A percentile compares a stretch with the other conserved stretches of the same genome.
These are phyloP conservation scores for Temnothorax rugatulus DNA, from an alignment of 2,888 invertebrate genomes.

Conservation along the genomic window DNA sequence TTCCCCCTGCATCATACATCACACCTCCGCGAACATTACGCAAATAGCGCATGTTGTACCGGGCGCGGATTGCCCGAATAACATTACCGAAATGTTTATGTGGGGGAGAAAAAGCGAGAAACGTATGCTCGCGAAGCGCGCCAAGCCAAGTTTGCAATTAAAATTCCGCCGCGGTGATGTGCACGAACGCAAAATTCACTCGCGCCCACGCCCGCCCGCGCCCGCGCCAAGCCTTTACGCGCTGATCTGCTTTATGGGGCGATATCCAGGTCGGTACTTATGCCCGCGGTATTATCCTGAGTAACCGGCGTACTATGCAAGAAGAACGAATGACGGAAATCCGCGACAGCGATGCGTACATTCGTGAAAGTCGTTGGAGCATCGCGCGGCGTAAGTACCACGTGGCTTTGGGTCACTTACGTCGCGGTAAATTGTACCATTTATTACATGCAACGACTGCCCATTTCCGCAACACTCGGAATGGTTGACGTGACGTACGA, in stretches of 20 bases:
- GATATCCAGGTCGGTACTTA: conserved; percentile 34
- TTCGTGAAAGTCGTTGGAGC: background rate
- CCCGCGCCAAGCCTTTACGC: background rate
- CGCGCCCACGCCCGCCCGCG: conserved; percentile 3
- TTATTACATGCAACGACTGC: conserved; percentile 39
- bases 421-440: conserved; percentile 39
- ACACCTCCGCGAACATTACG: background rate
- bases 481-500: conserved; percentile 30
- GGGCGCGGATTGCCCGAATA: conserved; percentile 38
- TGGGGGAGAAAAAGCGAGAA: conserved; percentile 36
- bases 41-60: conserved; percentile 12
- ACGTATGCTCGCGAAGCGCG: background rate
- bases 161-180: conserved; percentile 45
- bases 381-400: background rate
- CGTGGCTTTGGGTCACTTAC: conserved; percentile 32
- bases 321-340: conserved; percentile 24
- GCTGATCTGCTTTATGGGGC: conserved; percentile 39
- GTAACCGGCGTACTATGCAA: conserved; percentile 23
- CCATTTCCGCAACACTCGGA: conserved; percentile 26
- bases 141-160: conserved; percentile 32
- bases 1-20: background rate
- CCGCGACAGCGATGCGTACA: conserved; percentile 13
- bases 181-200: conserved; percentile 29
- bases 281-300: conserved; percentile 6
- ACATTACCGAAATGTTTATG: conserved; percentile 52